Evolutionary conservation across 2,888 invertebrate genomes (phyloP).

Genomic region (Argynnis bischoffii): DNA sequence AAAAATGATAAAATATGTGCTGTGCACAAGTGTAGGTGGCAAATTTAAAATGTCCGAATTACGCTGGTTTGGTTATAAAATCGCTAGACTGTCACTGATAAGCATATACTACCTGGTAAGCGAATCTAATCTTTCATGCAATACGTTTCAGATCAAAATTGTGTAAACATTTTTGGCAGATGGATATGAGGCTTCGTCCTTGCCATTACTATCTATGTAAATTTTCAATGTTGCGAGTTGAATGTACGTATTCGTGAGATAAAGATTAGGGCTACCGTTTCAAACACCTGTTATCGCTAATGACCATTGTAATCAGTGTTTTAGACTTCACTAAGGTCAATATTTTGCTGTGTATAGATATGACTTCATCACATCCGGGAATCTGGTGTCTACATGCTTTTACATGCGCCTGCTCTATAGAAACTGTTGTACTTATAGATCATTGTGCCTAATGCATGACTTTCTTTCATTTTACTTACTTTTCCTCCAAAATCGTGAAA

Average conservation of each 20-base stretch:
- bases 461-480: too few relatives aligned
- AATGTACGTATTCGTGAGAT: constrained; percentile 65
- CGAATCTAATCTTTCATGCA: constrained; percentile 14
- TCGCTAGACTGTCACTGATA: background rate
- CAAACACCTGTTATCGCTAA: constrained; percentile 21
- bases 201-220: constrained; percentile 51
- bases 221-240: constrained; percentile 63
- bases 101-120: background rate
- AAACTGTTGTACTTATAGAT: too few relatives aligned
- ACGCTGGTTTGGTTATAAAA: background rate
- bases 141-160: constrained; percentile 11
- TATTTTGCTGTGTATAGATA: constrained; percentile 9
- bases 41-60: background rate
- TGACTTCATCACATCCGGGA: background rate
- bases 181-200: constrained; percentile 41
- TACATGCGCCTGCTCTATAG: too few relatives aligned
- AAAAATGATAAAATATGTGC: constrained; percentile 1
- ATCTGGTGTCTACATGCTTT: too few relatives aligned
- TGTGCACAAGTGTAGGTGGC: background rate
- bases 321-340: background rate
- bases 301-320: constrained; percentile 17
- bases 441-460: too few relatives aligned
- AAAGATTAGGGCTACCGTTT: constrained; percentile 47
- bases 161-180: constrained; percentile 23
- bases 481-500: too few relatives aligned